phyloP scores from a whole-genome alignment of 2,888 invertebrate genomes.

The Arrhopalites spinosus region DNA sequence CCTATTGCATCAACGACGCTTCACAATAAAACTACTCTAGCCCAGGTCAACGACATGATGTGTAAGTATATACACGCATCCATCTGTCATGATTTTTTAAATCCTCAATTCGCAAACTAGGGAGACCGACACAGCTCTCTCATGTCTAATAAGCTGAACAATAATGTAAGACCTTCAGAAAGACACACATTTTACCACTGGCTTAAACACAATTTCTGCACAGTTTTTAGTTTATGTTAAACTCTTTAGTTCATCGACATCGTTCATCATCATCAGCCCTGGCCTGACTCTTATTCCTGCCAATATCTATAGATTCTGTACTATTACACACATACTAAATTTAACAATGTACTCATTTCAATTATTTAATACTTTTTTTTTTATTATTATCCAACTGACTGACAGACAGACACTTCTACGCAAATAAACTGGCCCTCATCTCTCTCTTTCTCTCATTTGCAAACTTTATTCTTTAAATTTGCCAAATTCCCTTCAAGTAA shows the following conservation, averaged over 20 bases:
- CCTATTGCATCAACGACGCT: slow-evolving; percentile 37
- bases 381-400: too few species aligned
- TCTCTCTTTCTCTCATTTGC: too few species aligned
- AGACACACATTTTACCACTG: background rate
- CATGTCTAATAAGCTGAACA: background rate
- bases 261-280: background rate
- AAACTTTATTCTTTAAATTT: too few species aligned
- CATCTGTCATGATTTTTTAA: slow-evolving; percentile 39
- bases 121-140: background rate
- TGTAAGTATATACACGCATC: slow-evolving; percentile 28
- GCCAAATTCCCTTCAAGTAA: too few species aligned
- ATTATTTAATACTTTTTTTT: too few species aligned
- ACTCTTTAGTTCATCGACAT: too few species aligned
- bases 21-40: slow-evolving; percentile 24
- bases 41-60: slow-evolving; percentile 38
- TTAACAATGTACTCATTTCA: too few species aligned
- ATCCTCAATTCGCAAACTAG: slow-evolving; percentile 30
- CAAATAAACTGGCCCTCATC: too few species aligned
- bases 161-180: slow-evolving; percentile 4
- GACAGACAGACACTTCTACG: too few species aligned
- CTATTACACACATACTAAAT: background rate
- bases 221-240: background rate
- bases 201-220: background rate
- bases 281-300: background rate
- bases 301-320: background rate